Evolutionary conservation across 2,888 invertebrate species (phyloP), one percentile per base, ranked within the genome.

Genomic region (Idaea biselata): DNA sequence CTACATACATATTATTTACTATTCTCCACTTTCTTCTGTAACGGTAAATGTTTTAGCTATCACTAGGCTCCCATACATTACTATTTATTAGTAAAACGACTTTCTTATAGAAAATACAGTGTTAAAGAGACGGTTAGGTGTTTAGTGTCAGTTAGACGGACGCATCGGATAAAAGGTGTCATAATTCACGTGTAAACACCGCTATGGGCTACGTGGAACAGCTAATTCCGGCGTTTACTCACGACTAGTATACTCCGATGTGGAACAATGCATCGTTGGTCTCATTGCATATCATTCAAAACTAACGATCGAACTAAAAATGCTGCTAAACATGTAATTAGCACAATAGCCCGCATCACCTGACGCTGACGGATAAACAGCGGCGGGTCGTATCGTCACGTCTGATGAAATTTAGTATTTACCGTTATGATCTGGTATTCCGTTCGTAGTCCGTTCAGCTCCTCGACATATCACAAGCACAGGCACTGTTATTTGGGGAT

Each of bases 331-430:
- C 18, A 56, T 56, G 62, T 64, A 64, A 59, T 65, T 63, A 62
- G 64, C 65, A 64, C 58, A 16, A 58, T 60, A 68, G 63, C 71
- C 73, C 73, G 78, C 77, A 81, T 86, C 91, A 91, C 84, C 89
- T 91, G 90, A 89, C 86, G 77, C 89, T 91, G 90, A 88, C 86
- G 77, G 74, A 86, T 89, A 89, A 91, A 90, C 89, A 89, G 78
- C 78, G 76, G 74, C 83, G 81, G 86, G 85, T 87, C 84, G 84
- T 77, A 82, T 73, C 79, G 86, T 86, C 87, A 84, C 76, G 79
- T 82, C 78, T 81, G 75, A 78, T 72, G 75, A 25, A 25, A 25
- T 25, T 25, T 25, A 25, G 84, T 80, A 86, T 86, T 91, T 92
- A 91, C 92, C 92, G 92, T 91, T 92, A 91, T 81, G 87, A 88